These are phyloP conservation scores for Conus canariensis DNA, from an alignment of 2,888 invertebrate species.

Conservation along the genomic window DNA sequence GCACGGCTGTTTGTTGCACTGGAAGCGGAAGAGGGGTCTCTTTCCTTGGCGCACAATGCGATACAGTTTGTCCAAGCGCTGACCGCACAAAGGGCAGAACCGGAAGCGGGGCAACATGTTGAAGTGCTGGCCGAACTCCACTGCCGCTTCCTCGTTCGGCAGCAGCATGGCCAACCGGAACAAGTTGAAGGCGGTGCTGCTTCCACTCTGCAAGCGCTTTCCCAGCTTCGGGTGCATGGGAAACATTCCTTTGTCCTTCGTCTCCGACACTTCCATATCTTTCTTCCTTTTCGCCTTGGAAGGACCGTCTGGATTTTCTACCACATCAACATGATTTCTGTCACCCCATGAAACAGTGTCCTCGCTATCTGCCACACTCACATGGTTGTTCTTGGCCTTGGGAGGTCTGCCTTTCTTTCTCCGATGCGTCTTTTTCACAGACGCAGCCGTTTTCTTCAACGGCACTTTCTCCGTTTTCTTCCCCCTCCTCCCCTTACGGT, in stretches of 20 bases:
- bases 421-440: neutral
- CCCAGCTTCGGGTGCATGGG: neutral
- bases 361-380: neutral
- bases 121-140: conserved; percentile 3
- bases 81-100: neutral
- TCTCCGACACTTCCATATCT: neutral
- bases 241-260: neutral
- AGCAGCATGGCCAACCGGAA: neutral
- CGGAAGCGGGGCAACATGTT: neutral
- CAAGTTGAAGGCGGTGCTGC: neutral
- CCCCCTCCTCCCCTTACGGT: neutral
- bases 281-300: neutral
- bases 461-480: neutral
- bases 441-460: neutral
- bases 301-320: neutral
- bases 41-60: neutral
- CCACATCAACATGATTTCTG: neutral
- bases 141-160: neutral
- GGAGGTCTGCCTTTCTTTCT: neutral
- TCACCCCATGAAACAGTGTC: neutral
- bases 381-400: neutral
- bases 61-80: conserved; percentile 11
- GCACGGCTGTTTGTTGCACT: conserved; percentile 27
- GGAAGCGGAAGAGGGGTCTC: conserved; percentile 9
- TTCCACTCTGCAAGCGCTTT: neutral